These are phyloP conservation scores for Drosophila neotestacea DNA, from an alignment of 2,888 invertebrate species.

Conservation along the genomic window DNA sequence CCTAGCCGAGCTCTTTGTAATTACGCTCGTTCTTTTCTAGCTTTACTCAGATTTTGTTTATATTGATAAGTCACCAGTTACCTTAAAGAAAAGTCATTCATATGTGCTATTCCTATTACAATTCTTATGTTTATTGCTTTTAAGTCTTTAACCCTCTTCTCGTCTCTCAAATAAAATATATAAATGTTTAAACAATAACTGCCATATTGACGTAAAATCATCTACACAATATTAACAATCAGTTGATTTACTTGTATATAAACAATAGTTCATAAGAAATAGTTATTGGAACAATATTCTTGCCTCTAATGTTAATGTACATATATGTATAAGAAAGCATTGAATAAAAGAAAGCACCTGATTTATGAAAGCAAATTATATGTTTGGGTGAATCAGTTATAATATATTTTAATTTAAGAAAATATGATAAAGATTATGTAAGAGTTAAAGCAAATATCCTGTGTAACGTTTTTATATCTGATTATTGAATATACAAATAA, in stretches of 20 bases:
- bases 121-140: conserved; percentile 26
- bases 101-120: conserved; percentile 43
- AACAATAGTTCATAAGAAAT: conserved; percentile 8
- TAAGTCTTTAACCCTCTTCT: conserved; percentile 12
- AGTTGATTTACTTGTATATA: conserved; percentile 33
- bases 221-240: conserved; percentile 27
- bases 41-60: not conserved
- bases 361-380: conserved; percentile 29
- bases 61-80: conserved; percentile 18
- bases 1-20: not conserved
- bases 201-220: conserved; percentile 39
- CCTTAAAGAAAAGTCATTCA: conserved; percentile 34
- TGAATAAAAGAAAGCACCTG: conserved; percentile 23
- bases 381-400: conserved; percentile 14
- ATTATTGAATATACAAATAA: conserved; percentile 37
- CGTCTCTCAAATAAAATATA: conserved; percentile 7
- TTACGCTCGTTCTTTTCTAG: not conserved
- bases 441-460: conserved; percentile 26
- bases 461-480: conserved; percentile 36
- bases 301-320: conserved; percentile 28
- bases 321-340: conserved; percentile 15
- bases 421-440: conserved; percentile 14
- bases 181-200: conserved; percentile 28
- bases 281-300: conserved; percentile 23
- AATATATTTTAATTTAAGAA: conserved; percentile 14